These are phyloP conservation scores for Siderastrea siderea DNA, from an alignment of 92 coral and sea anemone genomes.

Conservation along the genomic window DNA sequence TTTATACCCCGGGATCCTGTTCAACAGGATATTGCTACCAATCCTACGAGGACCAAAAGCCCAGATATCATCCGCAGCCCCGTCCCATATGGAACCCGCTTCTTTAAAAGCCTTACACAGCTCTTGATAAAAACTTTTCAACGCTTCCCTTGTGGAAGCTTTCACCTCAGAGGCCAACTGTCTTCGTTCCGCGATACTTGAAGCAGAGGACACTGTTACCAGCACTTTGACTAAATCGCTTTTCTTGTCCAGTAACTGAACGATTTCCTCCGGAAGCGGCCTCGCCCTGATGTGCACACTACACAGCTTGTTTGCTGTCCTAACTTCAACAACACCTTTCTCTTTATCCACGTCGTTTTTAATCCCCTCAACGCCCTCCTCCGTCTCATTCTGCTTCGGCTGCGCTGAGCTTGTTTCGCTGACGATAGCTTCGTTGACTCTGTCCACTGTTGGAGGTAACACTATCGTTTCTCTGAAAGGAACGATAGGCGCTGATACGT, in stretches of 20 bases:
- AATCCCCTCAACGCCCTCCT: slow-evolving; percentile 25
- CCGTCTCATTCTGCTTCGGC: slow-evolving; percentile 55
- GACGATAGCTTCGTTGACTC: slow-evolving; percentile 93
- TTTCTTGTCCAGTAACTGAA: slow-evolving; percentile 77
- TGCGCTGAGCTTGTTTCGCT: slow-evolving; percentile 51
- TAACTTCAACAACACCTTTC: slow-evolving; percentile 77
- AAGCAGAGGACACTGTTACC: slow-evolving; percentile 62
- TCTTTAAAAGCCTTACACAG: slow-evolving; percentile 77
- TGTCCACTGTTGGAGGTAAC: slow-evolving; percentile 89
- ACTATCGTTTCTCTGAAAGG: slow-evolving; percentile 97
- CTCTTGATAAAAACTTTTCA: slow-evolving; percentile 81
- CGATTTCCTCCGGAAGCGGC: slow-evolving; percentile 84
- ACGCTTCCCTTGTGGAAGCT: slow-evolving; percentile 66
- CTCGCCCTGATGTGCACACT: slow-evolving; percentile 82
- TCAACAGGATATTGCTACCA: slow-evolving; percentile 91
- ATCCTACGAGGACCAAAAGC: slow-evolving; percentile 95
- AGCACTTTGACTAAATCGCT: slow-evolving; percentile 81
- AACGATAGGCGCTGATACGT: slow-evolving; percentile 97
- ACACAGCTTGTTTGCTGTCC: slow-evolving; percentile 92
- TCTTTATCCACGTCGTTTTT: slow-evolving; percentile 46
- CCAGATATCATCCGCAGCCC: slow-evolving; percentile 89
- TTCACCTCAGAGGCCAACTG: slow-evolving; percentile 68
- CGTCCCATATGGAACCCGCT: slow-evolving; percentile 87
- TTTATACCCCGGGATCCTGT: slow-evolving; percentile 81
- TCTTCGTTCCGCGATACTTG: slow-evolving; percentile 61